These are phyloP conservation scores for Molanna angustata DNA, from an alignment of 2,888 invertebrate genomes.

Conservation along the genomic window DNA sequence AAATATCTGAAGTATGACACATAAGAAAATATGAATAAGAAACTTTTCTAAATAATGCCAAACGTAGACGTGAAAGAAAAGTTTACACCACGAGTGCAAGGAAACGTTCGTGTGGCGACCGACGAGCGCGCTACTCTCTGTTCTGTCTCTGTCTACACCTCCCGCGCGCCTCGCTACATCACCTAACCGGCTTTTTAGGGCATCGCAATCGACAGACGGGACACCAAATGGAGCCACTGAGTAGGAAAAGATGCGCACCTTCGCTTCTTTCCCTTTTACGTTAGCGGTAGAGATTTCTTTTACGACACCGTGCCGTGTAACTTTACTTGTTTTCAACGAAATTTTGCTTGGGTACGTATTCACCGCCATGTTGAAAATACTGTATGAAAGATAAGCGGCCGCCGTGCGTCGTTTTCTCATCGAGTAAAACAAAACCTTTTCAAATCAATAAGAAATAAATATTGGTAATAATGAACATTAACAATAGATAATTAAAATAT, in stretches of 20 bases:
- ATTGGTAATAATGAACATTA: too few species aligned
- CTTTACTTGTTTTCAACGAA: not conserved
- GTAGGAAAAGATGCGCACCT: not conserved
- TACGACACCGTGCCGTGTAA: not conserved
- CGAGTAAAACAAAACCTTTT: constrained; percentile 3
- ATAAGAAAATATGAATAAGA: constrained; percentile 14
- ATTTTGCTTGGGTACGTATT: not conserved
- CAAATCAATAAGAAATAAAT: not conserved
- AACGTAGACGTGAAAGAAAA: constrained; percentile 25
- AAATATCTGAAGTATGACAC: constrained; percentile 1
- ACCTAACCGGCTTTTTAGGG: not conserved
- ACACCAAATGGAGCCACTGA: constrained; percentile 10
- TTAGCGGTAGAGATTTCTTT: too few species aligned
- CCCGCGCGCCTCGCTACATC: constrained; percentile 5
- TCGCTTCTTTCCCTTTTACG: not conserved
- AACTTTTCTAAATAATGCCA: constrained; percentile 18
- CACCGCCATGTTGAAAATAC: constrained; percentile 24
- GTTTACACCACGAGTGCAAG: constrained; percentile 39
- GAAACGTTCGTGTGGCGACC: constrained; percentile 37
- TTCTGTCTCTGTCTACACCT: constrained; percentile 13
- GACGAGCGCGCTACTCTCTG: constrained; percentile 36
- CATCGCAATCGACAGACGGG: constrained; percentile 12
- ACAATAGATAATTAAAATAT: too few species aligned
- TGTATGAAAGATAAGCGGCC: constrained; percentile 12
- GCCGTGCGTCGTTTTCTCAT: constrained; percentile 7